Evolutionary conservation across 1,140 invertebrate species (phyloP).

Genomic region (Oncopodura yosiiana): DNA sequence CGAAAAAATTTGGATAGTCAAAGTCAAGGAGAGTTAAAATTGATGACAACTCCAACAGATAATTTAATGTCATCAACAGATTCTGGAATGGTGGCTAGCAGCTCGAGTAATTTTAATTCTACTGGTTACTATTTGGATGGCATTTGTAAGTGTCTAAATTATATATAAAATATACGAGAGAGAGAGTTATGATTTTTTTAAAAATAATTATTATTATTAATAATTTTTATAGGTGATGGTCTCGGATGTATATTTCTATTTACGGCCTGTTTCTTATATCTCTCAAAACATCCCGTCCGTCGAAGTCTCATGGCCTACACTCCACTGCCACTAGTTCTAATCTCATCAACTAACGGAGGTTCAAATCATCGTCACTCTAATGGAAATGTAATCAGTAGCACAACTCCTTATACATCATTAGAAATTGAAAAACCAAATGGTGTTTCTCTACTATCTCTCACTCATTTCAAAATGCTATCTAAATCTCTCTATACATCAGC

Average conservation of each 20-base stretch:
- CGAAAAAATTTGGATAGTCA: too few species aligned
- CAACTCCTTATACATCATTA: not conserved
- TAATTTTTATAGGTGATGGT: too few species aligned
- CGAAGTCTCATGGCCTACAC: not conserved
- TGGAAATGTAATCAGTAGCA: not conserved
- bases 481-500: slow-evolving; percentile 48
- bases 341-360: not conserved
- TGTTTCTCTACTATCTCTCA: not conserved
- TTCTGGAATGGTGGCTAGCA: too few species aligned
- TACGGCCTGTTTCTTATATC: slow-evolving; percentile 52
- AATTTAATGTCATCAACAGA: too few species aligned
- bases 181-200: too few species aligned
- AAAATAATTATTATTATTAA: too few species aligned
- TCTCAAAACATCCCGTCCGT: slow-evolving; percentile 40
- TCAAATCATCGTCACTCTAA: not conserved
- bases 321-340: too few species aligned
- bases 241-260: slow-evolving; percentile 59
- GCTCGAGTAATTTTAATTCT: not conserved
- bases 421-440: not conserved
- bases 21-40: too few species aligned
- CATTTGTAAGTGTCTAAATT: too few species aligned
- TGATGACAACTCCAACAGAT: too few species aligned
- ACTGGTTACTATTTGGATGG: slow-evolving; percentile 63
- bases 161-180: too few species aligned
- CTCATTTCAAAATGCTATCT: not conserved